These are phyloP conservation scores for Homalodisca vitripennis DNA, from an alignment of 1,140 invertebrate genomes.

Conservation along the genomic window DNA sequence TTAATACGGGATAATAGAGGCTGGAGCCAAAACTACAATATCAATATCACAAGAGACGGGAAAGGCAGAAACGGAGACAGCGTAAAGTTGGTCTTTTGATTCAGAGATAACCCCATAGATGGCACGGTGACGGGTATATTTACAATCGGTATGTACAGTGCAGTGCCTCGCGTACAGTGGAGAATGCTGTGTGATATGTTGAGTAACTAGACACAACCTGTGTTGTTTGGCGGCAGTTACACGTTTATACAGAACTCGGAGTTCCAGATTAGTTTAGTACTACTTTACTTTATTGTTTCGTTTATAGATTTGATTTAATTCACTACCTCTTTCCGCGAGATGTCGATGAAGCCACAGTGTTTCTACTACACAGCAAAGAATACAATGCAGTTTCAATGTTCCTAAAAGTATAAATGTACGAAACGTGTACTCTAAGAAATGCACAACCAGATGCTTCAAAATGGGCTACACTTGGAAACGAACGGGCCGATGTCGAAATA, in stretches of 20 bases:
- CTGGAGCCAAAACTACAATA: neutral
- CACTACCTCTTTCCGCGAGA: too few species aligned
- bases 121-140: neutral
- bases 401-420: too few species aligned
- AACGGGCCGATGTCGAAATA: too few species aligned
- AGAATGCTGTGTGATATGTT: neutral
- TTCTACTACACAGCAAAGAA: too few species aligned
- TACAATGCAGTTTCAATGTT: too few species aligned
- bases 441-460: too few species aligned
- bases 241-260: neutral
- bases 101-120: neutral
- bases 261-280: neutral
- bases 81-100: conserved; percentile 7
- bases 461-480: too few species aligned
- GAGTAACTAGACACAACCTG: neutral
- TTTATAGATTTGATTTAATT: neutral
- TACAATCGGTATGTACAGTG: neutral
- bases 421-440: too few species aligned
- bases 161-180: neutral
- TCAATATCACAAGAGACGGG: conserved; percentile 24
- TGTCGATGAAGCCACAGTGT: too few species aligned
- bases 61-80: conserved; percentile 9
- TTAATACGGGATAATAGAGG: neutral
- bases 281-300: neutral
- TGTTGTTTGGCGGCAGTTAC: neutral